Evolutionary conservation across 1,140 invertebrate species (phyloP).

Genomic region (Drosophila dunni): DNA sequence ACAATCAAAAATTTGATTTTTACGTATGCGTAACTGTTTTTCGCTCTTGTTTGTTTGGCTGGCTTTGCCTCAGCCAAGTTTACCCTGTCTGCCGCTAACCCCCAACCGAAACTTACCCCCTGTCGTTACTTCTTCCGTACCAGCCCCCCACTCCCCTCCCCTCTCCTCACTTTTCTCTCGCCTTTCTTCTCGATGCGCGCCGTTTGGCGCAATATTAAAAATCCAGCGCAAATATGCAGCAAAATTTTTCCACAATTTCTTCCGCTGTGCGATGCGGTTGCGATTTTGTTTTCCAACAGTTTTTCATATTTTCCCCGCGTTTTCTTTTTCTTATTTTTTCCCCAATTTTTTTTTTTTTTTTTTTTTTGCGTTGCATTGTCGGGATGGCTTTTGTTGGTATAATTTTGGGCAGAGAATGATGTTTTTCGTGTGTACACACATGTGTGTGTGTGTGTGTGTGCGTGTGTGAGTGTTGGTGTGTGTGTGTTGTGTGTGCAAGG

Average conservation of each 20-base stretch:
- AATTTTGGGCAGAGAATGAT: conserved; percentile 60
- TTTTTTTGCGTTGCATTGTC: conserved; percentile 38
- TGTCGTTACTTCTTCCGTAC: not conserved
- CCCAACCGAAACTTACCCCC: not conserved
- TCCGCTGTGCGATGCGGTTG: conserved; percentile 26
- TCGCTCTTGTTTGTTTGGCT: conserved; percentile 34
- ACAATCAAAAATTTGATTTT: conserved; percentile 79
- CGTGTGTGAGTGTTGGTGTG: conserved; percentile 23
- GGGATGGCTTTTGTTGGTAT: conserved; percentile 76
- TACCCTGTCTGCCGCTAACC: not conserved
- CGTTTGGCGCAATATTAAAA: conserved; percentile 78
- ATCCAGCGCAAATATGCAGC: conserved; percentile 78
- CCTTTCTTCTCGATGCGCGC: conserved; percentile 13
- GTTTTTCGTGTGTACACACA: conserved; percentile 18
- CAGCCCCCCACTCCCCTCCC: not conserved
- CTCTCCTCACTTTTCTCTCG: not conserved
- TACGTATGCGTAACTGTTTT: conserved; percentile 75
- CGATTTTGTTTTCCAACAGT: conserved; percentile 32
- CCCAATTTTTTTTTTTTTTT: not conserved
- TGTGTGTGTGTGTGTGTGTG: conserved; percentile 12
- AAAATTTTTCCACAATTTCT: conserved; percentile 58
- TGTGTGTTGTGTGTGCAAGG: conserved; percentile 34
- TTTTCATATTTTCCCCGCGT: conserved; percentile 14
- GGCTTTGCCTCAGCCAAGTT: not conserved
- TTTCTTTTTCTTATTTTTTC: not conserved